Evolutionary conservation across 2,113 vertebrate species (phyloP).

Genomic region (Stercorarius parasiticus): DNA sequence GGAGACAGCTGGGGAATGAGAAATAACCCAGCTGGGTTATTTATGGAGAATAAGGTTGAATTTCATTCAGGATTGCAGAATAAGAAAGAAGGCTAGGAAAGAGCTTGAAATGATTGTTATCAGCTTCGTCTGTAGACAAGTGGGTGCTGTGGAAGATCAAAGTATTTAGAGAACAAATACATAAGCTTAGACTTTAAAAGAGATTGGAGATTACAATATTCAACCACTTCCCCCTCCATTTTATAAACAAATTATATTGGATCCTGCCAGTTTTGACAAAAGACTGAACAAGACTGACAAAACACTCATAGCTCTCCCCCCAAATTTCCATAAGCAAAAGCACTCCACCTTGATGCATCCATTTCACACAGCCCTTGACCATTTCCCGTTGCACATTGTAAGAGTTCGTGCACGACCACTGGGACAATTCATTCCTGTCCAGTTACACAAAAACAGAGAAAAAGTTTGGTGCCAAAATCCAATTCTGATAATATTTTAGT

Average conservation of each 20-base stretch:
- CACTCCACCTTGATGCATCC: not conserved
- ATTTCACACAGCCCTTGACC: not conserved
- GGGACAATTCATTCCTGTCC: not conserved
- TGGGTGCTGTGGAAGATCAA: not conserved
- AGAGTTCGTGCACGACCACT: not conserved
- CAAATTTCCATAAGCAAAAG: not conserved
- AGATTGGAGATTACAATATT: not conserved
- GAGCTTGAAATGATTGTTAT: not conserved
- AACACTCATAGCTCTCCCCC: not conserved
- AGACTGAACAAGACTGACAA: not conserved
- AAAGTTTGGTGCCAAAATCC: not conserved
- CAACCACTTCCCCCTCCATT: not conserved
- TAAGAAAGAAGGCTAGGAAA: conserved; percentile 1
- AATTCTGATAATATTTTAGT: not conserved
- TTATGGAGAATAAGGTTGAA: conserved; percentile 46
- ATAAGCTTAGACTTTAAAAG: not conserved
- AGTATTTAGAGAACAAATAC: not conserved
- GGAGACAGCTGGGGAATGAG: conserved; percentile 32
- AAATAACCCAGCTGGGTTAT: conserved; percentile 1
- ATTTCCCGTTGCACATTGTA: not conserved
- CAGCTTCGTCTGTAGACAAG: not conserved
- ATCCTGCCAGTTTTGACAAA: not conserved
- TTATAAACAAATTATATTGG: not conserved
- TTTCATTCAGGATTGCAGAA: conserved; percentile 28
- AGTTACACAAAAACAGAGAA: not conserved